These are phyloP conservation scores for Solea solea DNA, from an alignment of 2,113 vertebrate genomes.

Conservation along the genomic window DNA sequence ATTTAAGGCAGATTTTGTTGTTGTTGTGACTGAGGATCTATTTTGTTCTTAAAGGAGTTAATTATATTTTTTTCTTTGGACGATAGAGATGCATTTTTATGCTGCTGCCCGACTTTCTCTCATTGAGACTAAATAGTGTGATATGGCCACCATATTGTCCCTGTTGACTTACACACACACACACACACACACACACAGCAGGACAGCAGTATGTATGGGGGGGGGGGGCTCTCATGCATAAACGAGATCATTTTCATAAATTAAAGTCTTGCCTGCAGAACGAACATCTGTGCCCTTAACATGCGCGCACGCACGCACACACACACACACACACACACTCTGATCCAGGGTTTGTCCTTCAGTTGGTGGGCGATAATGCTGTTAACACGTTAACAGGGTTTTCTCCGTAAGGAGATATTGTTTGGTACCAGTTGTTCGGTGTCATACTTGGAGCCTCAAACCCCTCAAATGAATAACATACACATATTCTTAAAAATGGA, in stretches of 20 bases:
- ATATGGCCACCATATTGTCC: conserved; percentile 70
- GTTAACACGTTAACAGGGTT: conserved; percentile 49
- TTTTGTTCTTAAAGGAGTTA: not conserved
- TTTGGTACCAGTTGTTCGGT: conserved; percentile 17
- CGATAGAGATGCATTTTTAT: conserved; percentile 1
- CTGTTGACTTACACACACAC: conserved; percentile 52
- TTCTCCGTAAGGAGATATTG: conserved; percentile 42
- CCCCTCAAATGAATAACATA: not conserved
- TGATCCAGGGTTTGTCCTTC: conserved; percentile 60
- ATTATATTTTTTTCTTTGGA: not conserved
- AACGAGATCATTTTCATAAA: conserved; percentile 75
- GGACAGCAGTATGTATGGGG: conserved; percentile 28
- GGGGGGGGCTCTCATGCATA: conserved; percentile 64
- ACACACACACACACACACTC: conserved; percentile 6
- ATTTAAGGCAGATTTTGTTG: not conserved
- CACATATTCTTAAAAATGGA: too few species aligned
- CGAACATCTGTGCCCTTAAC: conserved; percentile 70
- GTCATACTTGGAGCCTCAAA: not conserved
- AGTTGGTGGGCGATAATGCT: conserved; percentile 37
- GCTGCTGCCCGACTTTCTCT: conserved; percentile 31
- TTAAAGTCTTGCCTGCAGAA: conserved; percentile 73
- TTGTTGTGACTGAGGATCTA: not conserved
- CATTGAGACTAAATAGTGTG: conserved; percentile 60
- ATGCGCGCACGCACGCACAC: not conserved
- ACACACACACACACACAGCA: conserved; percentile 37